These are phyloP conservation scores for Poeciliopsis infans DNA, from an alignment of 2,797 vertebrate species.

Conservation along the genomic window DNA sequence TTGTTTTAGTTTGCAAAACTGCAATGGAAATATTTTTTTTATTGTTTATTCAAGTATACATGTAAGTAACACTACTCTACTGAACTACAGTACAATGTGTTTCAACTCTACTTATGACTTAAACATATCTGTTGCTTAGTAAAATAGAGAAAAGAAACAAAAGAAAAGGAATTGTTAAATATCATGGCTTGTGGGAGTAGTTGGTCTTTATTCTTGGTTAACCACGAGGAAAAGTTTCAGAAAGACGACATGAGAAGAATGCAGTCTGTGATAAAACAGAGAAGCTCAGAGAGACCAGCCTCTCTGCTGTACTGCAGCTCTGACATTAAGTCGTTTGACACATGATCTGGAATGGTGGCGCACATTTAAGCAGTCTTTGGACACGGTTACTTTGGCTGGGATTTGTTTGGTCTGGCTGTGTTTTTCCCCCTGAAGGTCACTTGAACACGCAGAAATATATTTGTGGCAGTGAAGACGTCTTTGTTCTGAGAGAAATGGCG, in stretches of 20 bases:
- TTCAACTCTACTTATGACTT: not conserved
- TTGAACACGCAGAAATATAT: not conserved
- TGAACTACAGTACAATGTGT: not conserved
- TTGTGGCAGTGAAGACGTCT: not conserved
- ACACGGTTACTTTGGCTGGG: not conserved
- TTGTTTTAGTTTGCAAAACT: too few relatives aligned
- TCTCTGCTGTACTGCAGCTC: slow-evolving; percentile 5
- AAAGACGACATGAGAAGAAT: not conserved
- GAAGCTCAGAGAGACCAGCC: not conserved
- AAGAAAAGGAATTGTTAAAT: not conserved
- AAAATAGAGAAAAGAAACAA: not conserved
- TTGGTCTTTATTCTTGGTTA: not conserved
- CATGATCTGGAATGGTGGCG: slow-evolving; percentile 29
- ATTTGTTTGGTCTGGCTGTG: not conserved
- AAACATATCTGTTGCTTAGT: not conserved
- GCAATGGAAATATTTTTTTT: too few relatives aligned
- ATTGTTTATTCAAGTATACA: not conserved
- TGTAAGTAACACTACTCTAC: not conserved
- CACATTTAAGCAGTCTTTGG: not conserved
- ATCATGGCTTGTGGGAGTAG: not conserved
- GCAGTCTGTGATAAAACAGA: not conserved
- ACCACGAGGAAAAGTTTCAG: not conserved
- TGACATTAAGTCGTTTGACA: slow-evolving; percentile 16
- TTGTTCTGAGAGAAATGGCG: not conserved
- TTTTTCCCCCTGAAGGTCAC: slow-evolving; percentile 17